Base-by-base conservation (phyloP, 2,888 invertebrate genomes). In the Yponomeuta plumbellus region DNA sequence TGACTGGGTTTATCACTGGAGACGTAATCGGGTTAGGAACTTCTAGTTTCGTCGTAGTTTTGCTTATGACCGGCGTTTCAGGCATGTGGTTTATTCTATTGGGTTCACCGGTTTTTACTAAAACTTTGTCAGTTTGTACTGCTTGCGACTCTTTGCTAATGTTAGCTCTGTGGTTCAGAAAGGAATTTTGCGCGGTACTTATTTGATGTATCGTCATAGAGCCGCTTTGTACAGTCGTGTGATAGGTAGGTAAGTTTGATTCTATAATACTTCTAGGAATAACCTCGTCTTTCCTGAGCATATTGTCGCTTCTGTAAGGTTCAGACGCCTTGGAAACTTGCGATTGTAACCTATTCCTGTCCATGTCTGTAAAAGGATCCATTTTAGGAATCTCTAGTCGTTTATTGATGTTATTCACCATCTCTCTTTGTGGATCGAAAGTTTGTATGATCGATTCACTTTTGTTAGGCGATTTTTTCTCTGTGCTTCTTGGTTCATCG, bases 1-100 rank as follows among this genome's bases (percentile, higher is more conserved):
- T 86, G 0, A 86, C 88, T 44, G 90, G 88, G 69, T 82, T 91
- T 67, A 91, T 87, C 17, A 89, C 88, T 2, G 92, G 91, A 0
- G 92, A 91, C 0, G 91, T 85, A 67, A 91, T 91, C 0, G 91
- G 91, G 74, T 89, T 87, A 26, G 91, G 91, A 40, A 91, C 88
- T 80, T 91, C 91, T 67, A 92, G 70, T 73, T 91, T 92, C 0
- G 88, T 87, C 1, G 84, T 79, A 65, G 73, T 78, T 74, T 87
- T 88, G 69, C 86, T 87, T 21, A 88, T 82, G 1, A 85, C 83
- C 23, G 88, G 84, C 1, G 81, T 71, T 21, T 89, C 89, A 0
- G 82, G 70, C 69, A 82, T 78, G 67, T 74, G 83, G 69, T 78
- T 83, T 0, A 79, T 73, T 63, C 88, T 78, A 66, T 79, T 84